A percentile compares a stretch with the other conserved stretches of the same genome.
Evolutionary conservation across 1,140 invertebrate genomes (phyloP).

Genomic region (Anastrepha obliqua): DNA sequence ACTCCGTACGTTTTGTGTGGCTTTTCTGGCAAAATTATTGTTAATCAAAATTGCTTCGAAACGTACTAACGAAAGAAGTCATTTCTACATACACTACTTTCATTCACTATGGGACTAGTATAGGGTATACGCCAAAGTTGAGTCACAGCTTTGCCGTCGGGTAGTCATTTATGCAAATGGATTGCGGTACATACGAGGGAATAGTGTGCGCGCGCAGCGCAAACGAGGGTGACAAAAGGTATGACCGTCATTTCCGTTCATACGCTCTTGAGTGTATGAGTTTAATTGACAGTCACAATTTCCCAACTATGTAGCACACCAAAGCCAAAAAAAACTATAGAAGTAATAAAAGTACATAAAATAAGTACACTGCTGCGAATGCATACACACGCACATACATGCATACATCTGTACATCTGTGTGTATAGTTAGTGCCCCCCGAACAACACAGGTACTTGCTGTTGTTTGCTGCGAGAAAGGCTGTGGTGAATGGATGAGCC

Average conservation of each 20-base stretch:
- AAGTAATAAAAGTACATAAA: neutral
- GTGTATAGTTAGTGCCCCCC: neutral
- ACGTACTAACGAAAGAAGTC: neutral
- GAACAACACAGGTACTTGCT: constrained; percentile 13
- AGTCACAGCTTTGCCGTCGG: neutral
- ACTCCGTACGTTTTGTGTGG: too few species aligned
- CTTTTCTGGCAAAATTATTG: too few species aligned
- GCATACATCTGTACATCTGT: neutral
- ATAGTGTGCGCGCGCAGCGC: neutral
- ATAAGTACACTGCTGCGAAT: neutral
- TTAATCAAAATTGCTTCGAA: too few species aligned
- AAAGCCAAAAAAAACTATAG: neutral
- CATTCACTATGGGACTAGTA: too few species aligned
- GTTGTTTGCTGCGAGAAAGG: neutral
- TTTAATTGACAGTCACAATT: constrained; percentile 48
- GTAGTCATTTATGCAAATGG: constrained; percentile 48
- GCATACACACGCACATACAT: neutral
- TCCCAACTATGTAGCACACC: neutral
- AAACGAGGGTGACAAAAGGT: constrained; percentile 5
- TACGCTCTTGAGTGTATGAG: neutral
- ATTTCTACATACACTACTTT: too few species aligned
- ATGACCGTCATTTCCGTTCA: constrained; percentile 44
- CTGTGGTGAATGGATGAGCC: neutral
- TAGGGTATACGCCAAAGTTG: neutral
- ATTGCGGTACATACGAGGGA: neutral